Evolutionary conservation across 2,113 vertebrate genomes (phyloP), one percentile per base, ranked within the genome.

Genomic region (Thunnus maccoyii): DNA sequence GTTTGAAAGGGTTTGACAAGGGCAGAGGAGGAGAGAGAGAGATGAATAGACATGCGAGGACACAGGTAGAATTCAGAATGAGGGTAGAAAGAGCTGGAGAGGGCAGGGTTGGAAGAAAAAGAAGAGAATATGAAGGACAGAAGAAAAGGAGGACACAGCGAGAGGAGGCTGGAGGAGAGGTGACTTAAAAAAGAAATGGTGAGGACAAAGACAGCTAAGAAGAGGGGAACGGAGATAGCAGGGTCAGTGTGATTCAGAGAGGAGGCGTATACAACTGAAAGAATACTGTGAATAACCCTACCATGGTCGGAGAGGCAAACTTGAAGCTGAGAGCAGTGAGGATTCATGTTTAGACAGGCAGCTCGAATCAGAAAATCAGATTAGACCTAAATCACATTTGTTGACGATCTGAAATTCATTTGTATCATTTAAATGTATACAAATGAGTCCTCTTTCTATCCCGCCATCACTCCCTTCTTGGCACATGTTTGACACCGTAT

Each of bases 31-130:
- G 63, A 72, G 54, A 71, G 63, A 60, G 63, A 64, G 51, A 56
- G 84, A 85, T 85, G 78, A 83, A 84, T 55, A 79, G 82, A 88
- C 54, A 30, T 20, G 32, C 9, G 52, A 73, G 75, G 65, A 80
- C 86, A 71, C 66, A 51, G 63, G 80, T 48, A 61, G 89, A 89
- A 90, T 92, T 64, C 25, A 17, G 58, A 89, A 91, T 89, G 83
- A 86, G 83, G 47, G 22, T 18, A 6, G 17, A 47, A 10, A 56
- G 54, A 73, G 72, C 47, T 11, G 14, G 13, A 75, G 57, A 73
- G 68, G 76, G 55, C 30, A 65, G 32, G 15, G 36, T 55, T 63
- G 47, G 50, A 63, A 57, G 52, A 48, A 67, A 79, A 51, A 48
- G 47, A 65, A 60, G 36, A 62, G 36, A 20, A 46, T 62, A 16